Evolutionary conservation across 2,888 invertebrate species (phyloP).

Genomic region (Platypus cylindrus): DNA sequence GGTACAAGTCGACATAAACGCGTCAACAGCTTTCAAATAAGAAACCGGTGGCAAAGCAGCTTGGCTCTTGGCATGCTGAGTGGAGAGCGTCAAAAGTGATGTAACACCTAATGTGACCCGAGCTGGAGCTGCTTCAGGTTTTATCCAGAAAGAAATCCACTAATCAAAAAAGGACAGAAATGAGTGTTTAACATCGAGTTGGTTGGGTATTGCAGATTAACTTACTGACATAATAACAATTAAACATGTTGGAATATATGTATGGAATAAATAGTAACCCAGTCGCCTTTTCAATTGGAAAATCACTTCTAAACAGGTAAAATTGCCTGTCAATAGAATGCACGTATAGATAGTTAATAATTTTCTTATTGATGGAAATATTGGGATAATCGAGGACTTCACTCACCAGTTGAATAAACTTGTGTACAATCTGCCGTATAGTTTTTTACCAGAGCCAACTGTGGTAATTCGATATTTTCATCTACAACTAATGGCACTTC

Average conservation of each 20-base stretch:
- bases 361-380: no score
- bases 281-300: conserved; percentile 79
- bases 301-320: conserved; percentile 82
- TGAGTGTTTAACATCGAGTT: neutral
- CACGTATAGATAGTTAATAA: no score
- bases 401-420: conserved; percentile 73
- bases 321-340: no score
- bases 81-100: conserved; percentile 75
- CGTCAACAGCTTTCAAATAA: conserved; percentile 84
- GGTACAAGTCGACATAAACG: conserved; percentile 87
- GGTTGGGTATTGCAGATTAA: conserved; percentile 17
- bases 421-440: conserved; percentile 85
- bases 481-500: conserved; percentile 81
- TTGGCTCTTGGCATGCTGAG: conserved; percentile 88
- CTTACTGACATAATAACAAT: conserved; percentile 89
- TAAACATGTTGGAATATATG: conserved; percentile 85
- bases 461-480: conserved; percentile 81
- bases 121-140: conserved; percentile 87
- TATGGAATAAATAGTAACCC: conserved; percentile 87
- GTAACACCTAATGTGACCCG: conserved; percentile 87
- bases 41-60: conserved; percentile 88
- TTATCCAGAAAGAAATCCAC: conserved; percentile 85
- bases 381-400: conserved; percentile 24
- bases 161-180: neutral
- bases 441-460: conserved; percentile 72